A percentile compares a stretch with the other conserved stretches of the same genome.
These are phyloP conservation scores for Muntiacus muntjak DNA, from an alignment of 2,113 vertebrate species.

Conservation along the genomic window DNA sequence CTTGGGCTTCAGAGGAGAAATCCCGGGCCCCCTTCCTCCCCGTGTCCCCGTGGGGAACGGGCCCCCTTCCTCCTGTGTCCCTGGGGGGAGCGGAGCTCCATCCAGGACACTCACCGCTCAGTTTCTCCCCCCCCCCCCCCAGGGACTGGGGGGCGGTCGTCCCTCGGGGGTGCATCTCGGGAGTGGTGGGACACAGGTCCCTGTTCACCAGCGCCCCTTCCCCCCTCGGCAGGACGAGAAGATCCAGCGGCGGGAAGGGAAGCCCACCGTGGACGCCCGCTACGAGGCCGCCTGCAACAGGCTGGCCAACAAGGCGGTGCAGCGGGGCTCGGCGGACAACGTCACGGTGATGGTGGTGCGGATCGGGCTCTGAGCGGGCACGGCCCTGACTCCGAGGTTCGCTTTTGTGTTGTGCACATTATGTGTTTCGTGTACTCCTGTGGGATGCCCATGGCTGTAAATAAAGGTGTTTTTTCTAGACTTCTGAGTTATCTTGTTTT, in stretches of 20 bases:
- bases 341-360: constrained; percentile 93
- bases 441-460: constrained; percentile 77
- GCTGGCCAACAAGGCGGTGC: constrained; percentile 92
- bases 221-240: constrained; percentile 81
- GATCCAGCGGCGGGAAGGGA: constrained; percentile 81
- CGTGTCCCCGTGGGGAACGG: rapidly evolving
- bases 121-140: background rate
- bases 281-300: constrained; percentile 91
- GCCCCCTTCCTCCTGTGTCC: background rate
- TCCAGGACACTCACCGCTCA: rapidly evolving
- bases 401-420: background rate
- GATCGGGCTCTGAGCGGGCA: constrained; percentile 81
- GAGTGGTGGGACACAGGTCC: rapidly evolving
- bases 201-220: background rate
- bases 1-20: background rate
- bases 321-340: constrained; percentile 93
- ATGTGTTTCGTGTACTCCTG: constrained; percentile 24
- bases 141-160: background rate
- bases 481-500: background rate
- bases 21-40: background rate
- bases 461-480: constrained; percentile 79
- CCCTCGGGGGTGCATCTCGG: background rate
- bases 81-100: rapidly evolving
- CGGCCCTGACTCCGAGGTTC: background rate
- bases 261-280: constrained; percentile 74